Percentiles rank a stretch among this genome's conserved stretches.
Evolutionary conservation across 2,888 invertebrate genomes (phyloP).

Genomic region (Ophonus ardosiacus): DNA sequence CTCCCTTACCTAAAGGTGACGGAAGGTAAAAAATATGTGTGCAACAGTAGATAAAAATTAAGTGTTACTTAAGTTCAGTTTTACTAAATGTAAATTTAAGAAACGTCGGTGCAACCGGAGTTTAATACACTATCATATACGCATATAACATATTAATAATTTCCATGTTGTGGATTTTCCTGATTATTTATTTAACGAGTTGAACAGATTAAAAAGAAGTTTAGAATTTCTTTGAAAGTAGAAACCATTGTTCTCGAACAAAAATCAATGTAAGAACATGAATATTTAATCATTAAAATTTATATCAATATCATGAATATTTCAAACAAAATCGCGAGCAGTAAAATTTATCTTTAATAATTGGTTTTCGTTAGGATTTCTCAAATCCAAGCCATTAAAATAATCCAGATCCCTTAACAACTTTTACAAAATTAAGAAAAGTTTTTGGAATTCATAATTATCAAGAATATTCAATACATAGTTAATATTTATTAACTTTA

Average conservation of each 20-base stretch:
- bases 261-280: slow-evolving; percentile 15
- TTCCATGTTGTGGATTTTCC: neutral
- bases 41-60: too few relatives aligned
- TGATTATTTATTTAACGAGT: neutral
- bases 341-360: slow-evolving; percentile 29
- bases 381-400: slow-evolving; percentile 39
- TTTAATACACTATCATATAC: too few relatives aligned
- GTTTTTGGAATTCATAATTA: slow-evolving; percentile 32
- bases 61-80: too few relatives aligned
- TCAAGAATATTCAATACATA: neutral
- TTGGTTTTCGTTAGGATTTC: slow-evolving; percentile 20
- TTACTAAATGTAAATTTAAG: too few relatives aligned
- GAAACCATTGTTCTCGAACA: neutral
- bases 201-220: neutral
- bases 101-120: too few relatives aligned
- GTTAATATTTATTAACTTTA: too few relatives aligned
- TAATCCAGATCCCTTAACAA: slow-evolving; percentile 21
- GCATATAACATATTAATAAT: too few relatives aligned
- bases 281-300: slow-evolving; percentile 19
- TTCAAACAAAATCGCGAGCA: neutral
- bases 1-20: too few relatives aligned
- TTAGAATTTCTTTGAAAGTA: neutral
- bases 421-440: slow-evolving; percentile 5
- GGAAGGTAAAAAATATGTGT: too few relatives aligned
- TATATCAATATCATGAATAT: slow-evolving; percentile 39